Conservation (phyloP, 2,113 vertebrate genomes). For the Campylorhamphus procurvoides region DNA sequence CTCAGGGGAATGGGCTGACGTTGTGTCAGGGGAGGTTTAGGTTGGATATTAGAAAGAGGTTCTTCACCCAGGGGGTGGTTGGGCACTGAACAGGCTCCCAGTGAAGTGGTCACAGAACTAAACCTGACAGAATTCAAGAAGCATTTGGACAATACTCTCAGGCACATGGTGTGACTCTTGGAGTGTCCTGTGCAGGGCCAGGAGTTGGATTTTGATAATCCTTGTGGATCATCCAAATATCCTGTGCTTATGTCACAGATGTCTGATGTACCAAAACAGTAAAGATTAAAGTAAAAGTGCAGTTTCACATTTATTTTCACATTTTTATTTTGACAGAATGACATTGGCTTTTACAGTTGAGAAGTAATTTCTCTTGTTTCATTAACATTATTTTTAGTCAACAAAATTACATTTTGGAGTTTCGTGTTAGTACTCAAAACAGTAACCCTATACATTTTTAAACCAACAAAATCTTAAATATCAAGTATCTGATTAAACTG, state of each 20-base stretch:
- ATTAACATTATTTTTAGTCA: background rate
- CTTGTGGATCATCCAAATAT: background rate
- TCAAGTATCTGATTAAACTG: background rate
- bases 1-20: rapidly evolving
- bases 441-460: background rate
- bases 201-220: too few species aligned
- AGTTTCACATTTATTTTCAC: background rate
- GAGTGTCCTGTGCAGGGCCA: background rate
- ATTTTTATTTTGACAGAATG: background rate
- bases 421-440: background rate
- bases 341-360: background rate
- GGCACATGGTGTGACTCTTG: background rate
- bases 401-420: background rate
- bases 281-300: background rate
- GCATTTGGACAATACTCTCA: rapidly evolving
- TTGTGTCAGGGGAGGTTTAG: background rate
- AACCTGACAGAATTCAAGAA: background rate
- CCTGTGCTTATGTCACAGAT: background rate
- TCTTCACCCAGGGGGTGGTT: background rate
- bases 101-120: background rate
- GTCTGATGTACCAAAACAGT: background rate
- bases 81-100: background rate
- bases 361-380: background rate
- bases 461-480: background rate
- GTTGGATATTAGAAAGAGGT: rapidly evolving